phyloP scores from a whole-genome alignment of 2,113 vertebrate genomes.

The Beaufortia kweichowensis region DNA sequence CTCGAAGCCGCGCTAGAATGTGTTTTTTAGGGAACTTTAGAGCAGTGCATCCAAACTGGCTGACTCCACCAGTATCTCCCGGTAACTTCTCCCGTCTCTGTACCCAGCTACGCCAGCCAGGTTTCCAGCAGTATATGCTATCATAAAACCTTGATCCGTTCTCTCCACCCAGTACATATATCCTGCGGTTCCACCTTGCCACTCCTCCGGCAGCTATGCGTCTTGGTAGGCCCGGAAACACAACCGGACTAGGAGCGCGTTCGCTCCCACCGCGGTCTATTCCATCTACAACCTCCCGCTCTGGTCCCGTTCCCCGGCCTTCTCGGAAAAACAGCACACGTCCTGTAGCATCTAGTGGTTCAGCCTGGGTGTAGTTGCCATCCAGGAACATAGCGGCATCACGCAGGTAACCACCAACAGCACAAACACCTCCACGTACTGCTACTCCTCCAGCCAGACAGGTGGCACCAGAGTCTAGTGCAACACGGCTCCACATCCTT shows the following conservation, averaged over 20 bases:
- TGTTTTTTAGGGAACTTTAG: constrained; percentile 81
- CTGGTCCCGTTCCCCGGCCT: constrained; percentile 69
- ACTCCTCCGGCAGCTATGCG: constrained; percentile 76
- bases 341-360: constrained; percentile 78
- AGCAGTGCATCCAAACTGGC: constrained; percentile 80
- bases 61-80: constrained; percentile 75
- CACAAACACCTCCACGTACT: constrained; percentile 78
- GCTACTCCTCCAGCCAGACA: constrained; percentile 79
- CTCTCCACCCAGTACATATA: constrained; percentile 80
- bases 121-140: constrained; percentile 82
- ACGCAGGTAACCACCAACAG: constrained; percentile 79
- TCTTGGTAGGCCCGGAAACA: constrained; percentile 77
- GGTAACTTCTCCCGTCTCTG: constrained; percentile 80
- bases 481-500: constrained; percentile 76
- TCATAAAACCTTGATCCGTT: constrained; percentile 77
- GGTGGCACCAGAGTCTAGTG: constrained; percentile 76
- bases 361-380: constrained; percentile 73
- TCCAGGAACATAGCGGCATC: constrained; percentile 77
- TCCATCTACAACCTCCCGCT: constrained; percentile 68
- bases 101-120: constrained; percentile 82
- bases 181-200: constrained; percentile 78
- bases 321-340: constrained; percentile 78
- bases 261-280: constrained; percentile 71
- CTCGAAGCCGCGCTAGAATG: constrained; percentile 74
- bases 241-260: constrained; percentile 73